Base-by-base conservation (phyloP, 2,888 invertebrate species). In the Cartodere bifasciata region DNA sequence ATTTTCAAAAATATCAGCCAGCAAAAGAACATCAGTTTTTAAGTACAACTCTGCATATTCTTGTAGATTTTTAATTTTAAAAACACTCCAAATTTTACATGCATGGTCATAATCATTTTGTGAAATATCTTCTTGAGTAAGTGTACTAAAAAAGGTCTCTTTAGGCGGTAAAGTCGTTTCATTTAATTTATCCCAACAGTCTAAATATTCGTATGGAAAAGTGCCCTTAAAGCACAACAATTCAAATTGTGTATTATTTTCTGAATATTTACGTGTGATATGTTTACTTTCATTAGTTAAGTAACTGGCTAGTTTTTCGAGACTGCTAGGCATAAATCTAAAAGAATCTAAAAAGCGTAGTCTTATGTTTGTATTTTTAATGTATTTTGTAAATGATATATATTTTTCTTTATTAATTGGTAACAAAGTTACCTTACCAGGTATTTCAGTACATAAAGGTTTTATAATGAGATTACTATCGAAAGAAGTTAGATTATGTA, bases 181-280 rank as follows among this genome's bases (percentile, higher is more conserved):
- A 6, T 39, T 17, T 3, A 49, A 25, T 29, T 40, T 44, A 4
- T 35, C 37, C 16, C 29, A 32, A 12, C 15, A 14, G 22, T 36
- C 32, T 2, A 50, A 22, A 26, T 48, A 50, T 4, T 49, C 46
- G 35, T 51, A 54, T 0, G 50, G 51, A 35, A 56, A 54, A 7
- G 53, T 38, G 6, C 50, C 49, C 36, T 54, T 55, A 11, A 40
- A 26, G 4, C 22, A 34, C 14, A 41, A 12, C 23, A 39, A 38
- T 20, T 41, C 12, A 32, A 43, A 35, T 29, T 39, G 16, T 25
- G 31, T 23, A 29, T 36, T 25, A 20, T 35, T 22, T 10, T 20
- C 14, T 14, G 10, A 24, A n/a, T n/a, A n/a, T n/a, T n/a, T n/a
- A 23, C 23, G 29, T 1, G 31, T 33, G 13, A 39, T 36, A n/a